Base-by-base conservation (phyloP, 2,888 invertebrate species). In the Zygaena filipendulae region DNA sequence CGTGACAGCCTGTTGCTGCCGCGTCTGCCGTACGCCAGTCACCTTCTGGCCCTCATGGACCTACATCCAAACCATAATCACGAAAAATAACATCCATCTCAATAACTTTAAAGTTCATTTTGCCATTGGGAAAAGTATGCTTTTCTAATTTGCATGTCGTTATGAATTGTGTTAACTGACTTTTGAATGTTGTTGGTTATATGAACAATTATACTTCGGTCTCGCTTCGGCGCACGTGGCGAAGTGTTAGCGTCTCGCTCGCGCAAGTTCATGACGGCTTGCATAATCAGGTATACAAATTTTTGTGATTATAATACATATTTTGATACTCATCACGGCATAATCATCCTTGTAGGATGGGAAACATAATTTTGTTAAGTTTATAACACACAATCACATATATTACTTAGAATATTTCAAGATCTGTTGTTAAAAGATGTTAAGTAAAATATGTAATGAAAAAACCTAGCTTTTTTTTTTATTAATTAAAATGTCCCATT, bases 1-100 rank as follows among this genome's bases (percentile, higher is more conserved):
- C 44, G 39, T 42, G 47, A 51, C 67, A 63, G 77, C 79, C 81
- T 79, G 79, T 80, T 77, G 80, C 70, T 74, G 55, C 50, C 58
- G 56, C 40, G 42, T 30, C 42, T 38, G 51, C 49, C 61, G 56
- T 40, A 49, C 68, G 70, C 63, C 74, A 77, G 77, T 79, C 54
- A 58, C 45, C 47, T 47, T 35, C 45, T 30, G 45, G 45, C 48
- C 45, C 47, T 48, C 56, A 54, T 41, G 48, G 52, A 63, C 52
- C 55, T 46, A 60, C 60, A 53, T 55, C 48, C 57, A 46, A 52
- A 50, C 47, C 4, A 16, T n/a, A n/a, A n/a, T n/a, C n/a, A n/a
- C n/a, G n/a, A n/a, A n/a, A n/a, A n/a, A n/a, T 39, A 42, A 42
- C 42, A 45, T 45, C 34, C 49, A 47, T 49, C 45, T 40, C 43